These are phyloP conservation scores for Periphyllus acericola DNA, from an alignment of 2,888 invertebrate genomes.

Conservation along the genomic window DNA sequence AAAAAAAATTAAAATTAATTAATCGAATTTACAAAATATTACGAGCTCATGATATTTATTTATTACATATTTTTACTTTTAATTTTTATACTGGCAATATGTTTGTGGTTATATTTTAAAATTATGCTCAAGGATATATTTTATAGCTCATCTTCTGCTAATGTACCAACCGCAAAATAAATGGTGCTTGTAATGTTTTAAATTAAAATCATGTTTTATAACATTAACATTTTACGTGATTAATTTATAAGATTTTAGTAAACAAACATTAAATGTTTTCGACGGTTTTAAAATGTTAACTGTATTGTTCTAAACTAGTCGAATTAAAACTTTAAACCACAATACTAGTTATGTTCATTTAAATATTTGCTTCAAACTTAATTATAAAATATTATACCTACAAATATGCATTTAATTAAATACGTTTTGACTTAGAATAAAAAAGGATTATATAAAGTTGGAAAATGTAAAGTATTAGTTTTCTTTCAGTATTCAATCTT, in stretches of 20 bases:
- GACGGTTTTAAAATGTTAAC: neutral
- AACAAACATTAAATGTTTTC: neutral
- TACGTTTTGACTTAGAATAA: too few species aligned
- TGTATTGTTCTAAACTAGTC: neutral
- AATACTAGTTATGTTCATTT: neutral
- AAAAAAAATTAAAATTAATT: neutral
- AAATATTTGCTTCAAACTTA: neutral
- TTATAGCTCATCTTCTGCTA: neutral
- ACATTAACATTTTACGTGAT: neutral
- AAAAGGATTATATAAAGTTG: too few species aligned
- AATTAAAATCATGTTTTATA: neutral
- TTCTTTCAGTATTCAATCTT: too few species aligned
- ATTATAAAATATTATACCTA: neutral
- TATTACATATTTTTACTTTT: neutral
- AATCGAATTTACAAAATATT: too few species aligned
- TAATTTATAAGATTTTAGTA: neutral
- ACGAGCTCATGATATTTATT: neutral
- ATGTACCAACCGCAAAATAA: neutral
- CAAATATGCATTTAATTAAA: too few species aligned
- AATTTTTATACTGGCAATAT: neutral
- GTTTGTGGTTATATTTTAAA: neutral
- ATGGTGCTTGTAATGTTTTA: neutral
- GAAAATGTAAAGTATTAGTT: too few species aligned
- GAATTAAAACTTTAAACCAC: neutral
- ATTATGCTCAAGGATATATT: slow-evolving; percentile 4